Base-by-base conservation (phyloP, 2,888 invertebrate species). In the Agriotes lineatus region DNA sequence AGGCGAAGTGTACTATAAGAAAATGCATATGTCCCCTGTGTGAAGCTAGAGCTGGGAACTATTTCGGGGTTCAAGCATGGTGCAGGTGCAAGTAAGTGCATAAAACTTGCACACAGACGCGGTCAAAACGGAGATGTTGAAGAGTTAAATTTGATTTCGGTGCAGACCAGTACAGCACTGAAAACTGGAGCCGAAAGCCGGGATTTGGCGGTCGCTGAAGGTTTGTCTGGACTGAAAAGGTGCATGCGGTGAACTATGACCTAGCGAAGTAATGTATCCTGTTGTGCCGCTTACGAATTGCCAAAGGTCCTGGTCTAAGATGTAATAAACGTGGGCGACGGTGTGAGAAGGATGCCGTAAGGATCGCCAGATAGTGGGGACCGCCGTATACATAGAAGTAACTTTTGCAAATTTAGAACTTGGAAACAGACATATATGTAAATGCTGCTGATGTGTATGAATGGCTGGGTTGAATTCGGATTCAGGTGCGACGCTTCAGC, bases 241-340 rank as follows among this genome's bases (percentile, higher is more conserved):
- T 44, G 63, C 54, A 63, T 18, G 35, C 30, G 25, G 54, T 44
- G 54, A 63, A 42, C 52, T 63, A 56, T 18, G 54, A 44, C 56
- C 54, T 54, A 14, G 22, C 63, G 7, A 30, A 63, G 63, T 61
- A 61, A 61, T 61, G 52, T 39, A 61, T 61, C 61, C 61, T 61
- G 61, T 63, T 63, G 63, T 63, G 25, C 52, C 42, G 63, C 63
- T 54, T 54, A 54, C 63, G 42, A 63, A 63, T 54, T 56, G 54
- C 63, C 63, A 18, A 39, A 63, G 63, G 63, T 39, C 63, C 54
- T 63, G 54, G 39, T 42, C 52, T 33, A 63, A 42, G 35, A 54
- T 19, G 63, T 44, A 63, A 63, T 56, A 61, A 61, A 52, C 30
- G 52, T n/a, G 33, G 48, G 33, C 52, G 52, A 33, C 33, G 14